Percentiles rank a stretch among this genome's conserved stretches.
These are phyloP conservation scores for Jaculus jaculus DNA, from an alignment of 2,113 vertebrate genomes.

Conservation along the genomic window DNA sequence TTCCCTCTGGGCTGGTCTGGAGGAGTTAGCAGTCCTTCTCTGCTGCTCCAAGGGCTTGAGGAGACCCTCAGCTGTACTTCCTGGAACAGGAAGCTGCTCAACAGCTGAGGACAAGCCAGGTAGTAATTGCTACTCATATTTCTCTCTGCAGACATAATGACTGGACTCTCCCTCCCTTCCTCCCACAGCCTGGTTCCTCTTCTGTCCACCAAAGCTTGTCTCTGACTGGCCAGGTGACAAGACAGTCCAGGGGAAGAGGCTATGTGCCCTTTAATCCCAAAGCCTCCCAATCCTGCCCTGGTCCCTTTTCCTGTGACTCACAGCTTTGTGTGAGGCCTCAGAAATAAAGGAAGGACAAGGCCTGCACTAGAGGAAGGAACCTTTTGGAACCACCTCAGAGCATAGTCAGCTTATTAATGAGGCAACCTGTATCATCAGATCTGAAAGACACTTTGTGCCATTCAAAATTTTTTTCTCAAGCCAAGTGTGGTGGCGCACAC, in stretches of 20 bases:
- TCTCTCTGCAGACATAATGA: background rate
- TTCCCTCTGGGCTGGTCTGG: accelerated
- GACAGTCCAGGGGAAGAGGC: background rate
- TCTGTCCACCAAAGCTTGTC: background rate
- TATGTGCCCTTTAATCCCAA: background rate
- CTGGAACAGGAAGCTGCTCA: accelerated
- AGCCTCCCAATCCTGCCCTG: accelerated
- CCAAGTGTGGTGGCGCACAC: no score
- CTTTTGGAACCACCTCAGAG: background rate
- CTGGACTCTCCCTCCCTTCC: no score
- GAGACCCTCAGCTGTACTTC: background rate
- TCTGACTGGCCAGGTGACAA: background rate
- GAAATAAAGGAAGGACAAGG: accelerated
- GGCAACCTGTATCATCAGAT: accelerated
- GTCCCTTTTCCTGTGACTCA: background rate
- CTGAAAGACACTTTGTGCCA: background rate
- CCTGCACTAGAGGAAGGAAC: background rate
- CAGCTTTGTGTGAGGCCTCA: background rate
- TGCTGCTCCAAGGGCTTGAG: background rate
- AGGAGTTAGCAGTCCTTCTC: background rate
- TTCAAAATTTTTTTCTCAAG: background rate
- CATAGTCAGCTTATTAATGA: background rate
- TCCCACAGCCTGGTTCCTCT: no score
- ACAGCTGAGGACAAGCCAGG: background rate
- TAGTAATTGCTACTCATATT: no score